Percentiles rank a stretch among this genome's conserved stretches.
These are phyloP conservation scores for Noctuana brunneofusca DNA, from an alignment of 2,888 invertebrate species.

Conservation along the genomic window DNA sequence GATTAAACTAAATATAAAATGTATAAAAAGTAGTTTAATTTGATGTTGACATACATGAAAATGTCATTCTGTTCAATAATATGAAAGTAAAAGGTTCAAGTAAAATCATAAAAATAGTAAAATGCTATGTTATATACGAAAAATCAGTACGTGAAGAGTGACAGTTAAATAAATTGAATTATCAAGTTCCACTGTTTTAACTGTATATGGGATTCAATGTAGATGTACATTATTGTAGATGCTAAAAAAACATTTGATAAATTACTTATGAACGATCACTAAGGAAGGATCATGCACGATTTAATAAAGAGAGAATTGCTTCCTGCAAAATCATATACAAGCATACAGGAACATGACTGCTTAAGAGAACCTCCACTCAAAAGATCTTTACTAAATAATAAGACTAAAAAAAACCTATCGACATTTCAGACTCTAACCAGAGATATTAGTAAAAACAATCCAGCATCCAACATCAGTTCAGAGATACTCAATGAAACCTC, in stretches of 20 bases:
- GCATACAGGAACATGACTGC: slow-evolving; percentile 48
- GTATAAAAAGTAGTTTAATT: too few species aligned
- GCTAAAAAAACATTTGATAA: too few species aligned
- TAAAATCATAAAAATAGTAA: slow-evolving; percentile 29
- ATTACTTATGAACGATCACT: too few species aligned
- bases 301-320: slow-evolving; percentile 39
- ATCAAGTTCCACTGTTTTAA: neutral
- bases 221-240: too few species aligned
- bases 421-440: neutral
- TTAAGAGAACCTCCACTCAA: slow-evolving; percentile 2
- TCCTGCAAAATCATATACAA: slow-evolving; percentile 55
- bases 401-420: neutral
- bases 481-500: slow-evolving; percentile 38
- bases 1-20: too few species aligned
- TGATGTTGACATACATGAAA: neutral
- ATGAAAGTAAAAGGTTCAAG: neutral
- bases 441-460: neutral
- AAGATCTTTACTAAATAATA: neutral
- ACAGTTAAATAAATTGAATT: neutral
- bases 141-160: neutral
- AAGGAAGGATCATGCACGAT: slow-evolving; percentile 10
- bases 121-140: slow-evolving; percentile 12
- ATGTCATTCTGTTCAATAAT: slow-evolving; percentile 2
- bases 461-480: slow-evolving; percentile 1
- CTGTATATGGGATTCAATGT: too few species aligned